These are phyloP conservation scores for Parnassius glacialis DNA, from an alignment of 2,888 invertebrate genomes.

Conservation along the genomic window DNA sequence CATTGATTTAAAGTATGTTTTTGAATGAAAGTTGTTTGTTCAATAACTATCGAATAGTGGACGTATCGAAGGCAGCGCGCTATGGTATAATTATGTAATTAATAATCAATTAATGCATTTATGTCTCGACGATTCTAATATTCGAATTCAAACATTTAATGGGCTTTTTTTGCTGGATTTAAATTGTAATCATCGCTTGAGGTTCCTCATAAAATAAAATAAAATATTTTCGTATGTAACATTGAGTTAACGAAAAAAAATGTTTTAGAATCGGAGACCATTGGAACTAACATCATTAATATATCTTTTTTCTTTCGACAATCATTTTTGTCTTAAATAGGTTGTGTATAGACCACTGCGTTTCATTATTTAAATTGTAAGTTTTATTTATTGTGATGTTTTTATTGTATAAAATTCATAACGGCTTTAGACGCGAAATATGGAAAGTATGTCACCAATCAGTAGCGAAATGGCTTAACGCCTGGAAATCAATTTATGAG, in stretches of 20 bases:
- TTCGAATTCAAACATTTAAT: constrained; percentile 22
- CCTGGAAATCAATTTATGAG: constrained; percentile 1
- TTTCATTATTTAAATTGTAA: constrained; percentile 48
- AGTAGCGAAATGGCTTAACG: constrained; percentile 22
- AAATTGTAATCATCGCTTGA: constrained; percentile 38
- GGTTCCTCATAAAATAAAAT: constrained; percentile 36
- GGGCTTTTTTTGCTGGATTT: constrained; percentile 39
- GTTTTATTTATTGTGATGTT: constrained; percentile 69
- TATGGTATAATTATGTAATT: constrained; percentile 50
- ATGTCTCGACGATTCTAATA: constrained; percentile 56
- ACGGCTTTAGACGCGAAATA: constrained; percentile 27
- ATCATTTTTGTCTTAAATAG: constrained; percentile 36
- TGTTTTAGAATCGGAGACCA: constrained; percentile 23
- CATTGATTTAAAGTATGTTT: constrained; percentile 1
- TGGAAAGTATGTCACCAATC: constrained; percentile 15
- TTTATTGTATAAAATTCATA: constrained; percentile 35
- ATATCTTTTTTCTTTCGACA: neutral
- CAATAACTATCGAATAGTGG: constrained; percentile 32
- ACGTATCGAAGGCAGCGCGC: constrained; percentile 29
- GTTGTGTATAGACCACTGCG: constrained; percentile 59
- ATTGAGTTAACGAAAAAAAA: constrained; percentile 2
- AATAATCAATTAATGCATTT: constrained; percentile 66
- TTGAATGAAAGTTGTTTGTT: constrained; percentile 18
- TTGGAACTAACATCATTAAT: constrained; percentile 24
- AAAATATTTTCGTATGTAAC: constrained; percentile 37